These are phyloP conservation scores for Piscicola geometra DNA, from an alignment of 2,888 invertebrate species.

Conservation along the genomic window DNA sequence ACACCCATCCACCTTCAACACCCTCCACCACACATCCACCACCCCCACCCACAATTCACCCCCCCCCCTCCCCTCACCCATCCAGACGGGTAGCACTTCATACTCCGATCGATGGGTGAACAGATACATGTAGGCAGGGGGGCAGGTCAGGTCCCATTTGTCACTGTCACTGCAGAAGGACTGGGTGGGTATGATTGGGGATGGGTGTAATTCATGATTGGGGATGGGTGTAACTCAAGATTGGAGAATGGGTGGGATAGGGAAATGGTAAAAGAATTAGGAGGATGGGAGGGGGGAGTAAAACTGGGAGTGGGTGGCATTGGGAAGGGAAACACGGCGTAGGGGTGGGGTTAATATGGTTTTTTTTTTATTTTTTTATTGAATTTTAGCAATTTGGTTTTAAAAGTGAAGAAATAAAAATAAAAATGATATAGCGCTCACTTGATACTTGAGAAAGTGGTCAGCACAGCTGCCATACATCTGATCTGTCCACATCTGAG, in stretches of 20 bases:
- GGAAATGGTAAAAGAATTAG: too few relatives aligned
- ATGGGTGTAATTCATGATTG: not conserved
- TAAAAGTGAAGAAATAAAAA: too few relatives aligned
- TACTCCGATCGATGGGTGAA: constrained; percentile 54
- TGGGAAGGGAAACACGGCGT: too few relatives aligned
- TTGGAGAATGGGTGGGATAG: not conserved
- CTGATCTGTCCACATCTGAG: constrained; percentile 54
- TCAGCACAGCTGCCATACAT: constrained; percentile 53
- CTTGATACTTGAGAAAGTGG: constrained; percentile 49
- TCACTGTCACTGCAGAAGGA: constrained; percentile 32
- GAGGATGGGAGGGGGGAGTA: too few relatives aligned
- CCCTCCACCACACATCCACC: not conserved
- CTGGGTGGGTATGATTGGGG: not conserved
- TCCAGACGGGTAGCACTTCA: constrained; percentile 51
- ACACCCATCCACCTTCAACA: not conserved
- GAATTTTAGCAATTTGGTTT: too few relatives aligned
- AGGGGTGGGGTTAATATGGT: too few relatives aligned
- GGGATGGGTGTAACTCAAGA: not conserved
- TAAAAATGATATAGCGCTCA: constrained; percentile 47
- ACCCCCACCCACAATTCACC: not conserved
- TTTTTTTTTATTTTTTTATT: too few relatives aligned
- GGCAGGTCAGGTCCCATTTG: constrained; percentile 33
- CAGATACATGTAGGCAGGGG: constrained; percentile 50
- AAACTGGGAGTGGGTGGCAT: too few relatives aligned
- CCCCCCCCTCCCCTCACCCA: constrained; percentile 50